Percentiles rank a stretch among this genome's conserved stretches.
Conservation (phyloP, 2,888 invertebrate genomes). For the Cheilosia grossa region DNA sequence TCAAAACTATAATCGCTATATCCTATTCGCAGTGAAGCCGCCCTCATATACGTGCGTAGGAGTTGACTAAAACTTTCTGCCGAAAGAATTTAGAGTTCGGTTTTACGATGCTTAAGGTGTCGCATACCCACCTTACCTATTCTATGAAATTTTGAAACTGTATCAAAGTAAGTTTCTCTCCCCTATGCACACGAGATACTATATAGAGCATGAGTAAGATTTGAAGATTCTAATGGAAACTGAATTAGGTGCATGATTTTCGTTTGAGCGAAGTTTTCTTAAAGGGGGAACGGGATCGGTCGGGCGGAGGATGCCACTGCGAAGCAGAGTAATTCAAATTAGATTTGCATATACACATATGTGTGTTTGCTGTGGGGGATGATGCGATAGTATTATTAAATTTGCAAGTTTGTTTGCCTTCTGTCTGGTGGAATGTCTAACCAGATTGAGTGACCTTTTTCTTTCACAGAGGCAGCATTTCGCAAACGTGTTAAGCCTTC, state of each 20-base stretch:
- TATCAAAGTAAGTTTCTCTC: conserved; percentile 62
- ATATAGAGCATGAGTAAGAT: conserved; percentile 34
- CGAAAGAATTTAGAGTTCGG: conserved; percentile 63
- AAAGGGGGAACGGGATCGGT: not conserved
- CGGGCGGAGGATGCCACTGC: conserved; percentile 28
- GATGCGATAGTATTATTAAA: conserved; percentile 59
- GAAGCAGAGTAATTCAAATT: conserved; percentile 46
- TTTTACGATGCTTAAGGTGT: conserved; percentile 67
- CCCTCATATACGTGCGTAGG: conserved; percentile 33
- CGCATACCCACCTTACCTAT: conserved; percentile 43
- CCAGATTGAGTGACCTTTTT: conserved; percentile 67
- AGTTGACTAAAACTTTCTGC: conserved; percentile 48
- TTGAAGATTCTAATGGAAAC: conserved; percentile 69
- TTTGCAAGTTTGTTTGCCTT: conserved; percentile 62
- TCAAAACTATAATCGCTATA: conserved; percentile 65
- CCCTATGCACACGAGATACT: conserved; percentile 8
- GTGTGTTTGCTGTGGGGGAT: conserved; percentile 1
- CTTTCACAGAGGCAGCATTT: conserved; percentile 9
- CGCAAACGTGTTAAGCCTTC: conserved; percentile 18
- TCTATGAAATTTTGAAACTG: conserved; percentile 59
- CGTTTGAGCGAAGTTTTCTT: conserved; percentile 55
- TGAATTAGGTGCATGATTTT: conserved; percentile 67
- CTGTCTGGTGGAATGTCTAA: conserved; percentile 58
- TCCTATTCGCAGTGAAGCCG: conserved; percentile 47
- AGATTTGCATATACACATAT: conserved; percentile 48